A percentile compares a stretch with the other conserved stretches of the same genome.
phyloP scores from a whole-genome alignment of 2,113 vertebrate species.

The Pandion haliaetus region DNA sequence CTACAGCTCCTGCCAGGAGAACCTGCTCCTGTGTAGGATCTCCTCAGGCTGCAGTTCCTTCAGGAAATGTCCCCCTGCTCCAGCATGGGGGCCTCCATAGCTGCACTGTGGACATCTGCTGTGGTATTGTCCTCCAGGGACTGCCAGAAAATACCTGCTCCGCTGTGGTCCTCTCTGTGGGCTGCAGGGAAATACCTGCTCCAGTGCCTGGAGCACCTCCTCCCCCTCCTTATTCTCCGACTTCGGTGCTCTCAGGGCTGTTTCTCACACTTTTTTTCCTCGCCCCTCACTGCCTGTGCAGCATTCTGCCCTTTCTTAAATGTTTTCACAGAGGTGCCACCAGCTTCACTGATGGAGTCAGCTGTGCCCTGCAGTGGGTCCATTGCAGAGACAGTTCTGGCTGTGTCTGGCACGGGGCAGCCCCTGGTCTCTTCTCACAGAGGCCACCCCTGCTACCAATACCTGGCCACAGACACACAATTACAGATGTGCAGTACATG shows the following conservation, averaged over 20 bases:
- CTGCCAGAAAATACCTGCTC: neutral
- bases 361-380: neutral
- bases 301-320: neutral
- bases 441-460: neutral
- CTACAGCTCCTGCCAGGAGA: neutral
- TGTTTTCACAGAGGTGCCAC: neutral
- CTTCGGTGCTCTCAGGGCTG: neutral
- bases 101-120: neutral
- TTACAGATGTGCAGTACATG: neutral
- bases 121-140: neutral
- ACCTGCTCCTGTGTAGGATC: neutral
- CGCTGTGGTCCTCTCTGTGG: neutral
- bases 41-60: neutral
- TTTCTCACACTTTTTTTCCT: neutral
- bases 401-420: neutral
- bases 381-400: accelerated
- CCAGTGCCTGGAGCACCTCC: neutral
- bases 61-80: neutral
- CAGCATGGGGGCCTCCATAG: neutral
- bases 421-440: neutral
- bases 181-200: neutral
- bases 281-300: neutral
- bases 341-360: neutral
- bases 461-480: neutral
- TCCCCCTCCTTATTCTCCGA: neutral